Conservation (phyloP, 2,797 vertebrate species). For the Furcifer pardalis region DNA sequence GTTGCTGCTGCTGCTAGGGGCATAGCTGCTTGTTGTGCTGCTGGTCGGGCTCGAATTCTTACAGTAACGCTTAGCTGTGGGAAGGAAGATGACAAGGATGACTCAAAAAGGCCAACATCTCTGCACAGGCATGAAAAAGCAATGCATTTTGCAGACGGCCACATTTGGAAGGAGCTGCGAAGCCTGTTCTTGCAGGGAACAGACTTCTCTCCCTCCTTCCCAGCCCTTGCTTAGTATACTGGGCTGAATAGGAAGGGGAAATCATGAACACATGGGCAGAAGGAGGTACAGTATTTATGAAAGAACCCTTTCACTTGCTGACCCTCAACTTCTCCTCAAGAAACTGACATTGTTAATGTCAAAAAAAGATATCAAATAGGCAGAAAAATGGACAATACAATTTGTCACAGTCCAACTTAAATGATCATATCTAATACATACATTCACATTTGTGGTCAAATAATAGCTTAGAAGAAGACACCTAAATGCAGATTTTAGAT, state of each 20-base stretch:
- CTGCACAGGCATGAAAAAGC: constrained; percentile 57
- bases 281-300: background rate
- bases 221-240: background rate
- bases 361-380: background rate
- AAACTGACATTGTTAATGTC: background rate
- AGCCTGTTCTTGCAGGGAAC: constrained; percentile 9
- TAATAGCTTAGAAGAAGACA: background rate
- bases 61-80: constrained; percentile 94
- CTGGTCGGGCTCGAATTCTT: constrained; percentile 97
- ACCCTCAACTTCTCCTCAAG: background rate
- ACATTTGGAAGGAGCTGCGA: constrained; percentile 63
- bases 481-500: background rate
- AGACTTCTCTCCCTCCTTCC: background rate
- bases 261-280: background rate
- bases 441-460: background rate
- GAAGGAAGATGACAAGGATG: constrained; percentile 72
- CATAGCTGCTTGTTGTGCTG: constrained; percentile 98
- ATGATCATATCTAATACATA: background rate
- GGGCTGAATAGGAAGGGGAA: background rate
- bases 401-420: background rate
- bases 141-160: constrained; percentile 63
- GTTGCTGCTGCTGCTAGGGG: constrained; percentile 96
- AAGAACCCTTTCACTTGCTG: background rate
- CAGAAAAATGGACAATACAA: background rate
- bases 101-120: constrained; percentile 65